Conservation (phyloP, 2,113 vertebrate species). For the Notarius quadriscutis region DNA sequence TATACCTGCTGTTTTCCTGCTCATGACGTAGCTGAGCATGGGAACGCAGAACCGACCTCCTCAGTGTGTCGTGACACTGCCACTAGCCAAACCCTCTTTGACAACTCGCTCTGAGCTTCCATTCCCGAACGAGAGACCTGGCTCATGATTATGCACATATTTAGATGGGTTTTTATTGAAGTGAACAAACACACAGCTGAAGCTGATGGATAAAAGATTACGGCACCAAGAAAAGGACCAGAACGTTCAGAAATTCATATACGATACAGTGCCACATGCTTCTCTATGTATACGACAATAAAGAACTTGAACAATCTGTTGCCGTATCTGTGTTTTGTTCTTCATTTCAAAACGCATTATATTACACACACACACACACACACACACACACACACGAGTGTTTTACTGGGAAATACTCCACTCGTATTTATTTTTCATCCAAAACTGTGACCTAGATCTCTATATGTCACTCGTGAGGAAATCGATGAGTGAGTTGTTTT, state of each 20-base stretch:
- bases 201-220: neutral
- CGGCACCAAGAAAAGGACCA: neutral
- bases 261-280: neutral
- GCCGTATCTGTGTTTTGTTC: neutral
- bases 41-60: slow-evolving; percentile 8
- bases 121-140: slow-evolving; percentile 29
- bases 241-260: neutral
- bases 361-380: too few species aligned
- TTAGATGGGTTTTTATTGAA: neutral
- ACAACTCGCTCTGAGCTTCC: slow-evolving; percentile 27
- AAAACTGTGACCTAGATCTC: too few species aligned
- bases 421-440: too few species aligned
- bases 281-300: slow-evolving; percentile 13
- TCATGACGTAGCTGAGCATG: slow-evolving; percentile 5
- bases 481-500: too few species aligned
- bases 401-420: too few species aligned
- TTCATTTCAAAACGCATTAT: neutral
- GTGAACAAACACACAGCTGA: slow-evolving; percentile 8
- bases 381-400: too few species aligned
- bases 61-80: slow-evolving; percentile 34
- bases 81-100: slow-evolving; percentile 38
- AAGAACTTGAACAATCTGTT: neutral
- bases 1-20: neutral
- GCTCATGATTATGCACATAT: neutral
- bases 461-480: too few species aligned